Base-by-base conservation (phyloP, 2,113 vertebrate species). In the Gymnorhina tibicen region DNA sequence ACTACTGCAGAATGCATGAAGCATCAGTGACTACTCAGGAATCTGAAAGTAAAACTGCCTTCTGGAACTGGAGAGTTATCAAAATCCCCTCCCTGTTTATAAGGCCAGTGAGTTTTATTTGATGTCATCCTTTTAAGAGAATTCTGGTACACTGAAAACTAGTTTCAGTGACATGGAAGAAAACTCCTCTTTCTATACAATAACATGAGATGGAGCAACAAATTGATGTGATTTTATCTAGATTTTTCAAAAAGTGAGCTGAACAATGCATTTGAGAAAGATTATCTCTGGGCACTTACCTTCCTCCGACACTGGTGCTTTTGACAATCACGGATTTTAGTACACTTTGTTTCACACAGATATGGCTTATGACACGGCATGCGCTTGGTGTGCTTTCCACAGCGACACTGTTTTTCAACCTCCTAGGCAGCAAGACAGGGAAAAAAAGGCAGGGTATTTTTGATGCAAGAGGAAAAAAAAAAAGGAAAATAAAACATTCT, bases 221-320 rank as follows among this genome's bases (percentile, higher is more conserved):
- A 32, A 52, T 1, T 52, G 12, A 73, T 49, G 55, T 6, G 11
- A 59, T 55, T 56, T 85, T 18, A 33, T 16, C 16, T 15, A 49
- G 27, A 10, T 18, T 17, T 20, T 37, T 30, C 20, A 16, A 59
- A 20, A 91, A 2, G 14, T 50, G 28, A 55, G 24, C 17, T 53
- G 19, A 85, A 23, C 15, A 75, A 44, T 9, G 41, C 8, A 32
- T 55, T 82, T 39, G 18, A 87, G n/a, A 62, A 69, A 16, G 23
- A 50, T 39, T 2, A 22, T 13, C 22, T 56, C 50, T 50, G 58
- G 84, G 55, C 16, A 49, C 92, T 62, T 77, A 99, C 99, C 98
- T 99, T 99, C 94, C 99, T 99, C 96, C 98, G 98, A 93, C 99
- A 99, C 60, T 99, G 99, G 97, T 99, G 99, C 85, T 98, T 98